Evolutionary conservation across 2,888 invertebrate genomes (phyloP), one percentile per base, ranked within the genome.

Genomic region (Amphipyra tragopoginis): DNA sequence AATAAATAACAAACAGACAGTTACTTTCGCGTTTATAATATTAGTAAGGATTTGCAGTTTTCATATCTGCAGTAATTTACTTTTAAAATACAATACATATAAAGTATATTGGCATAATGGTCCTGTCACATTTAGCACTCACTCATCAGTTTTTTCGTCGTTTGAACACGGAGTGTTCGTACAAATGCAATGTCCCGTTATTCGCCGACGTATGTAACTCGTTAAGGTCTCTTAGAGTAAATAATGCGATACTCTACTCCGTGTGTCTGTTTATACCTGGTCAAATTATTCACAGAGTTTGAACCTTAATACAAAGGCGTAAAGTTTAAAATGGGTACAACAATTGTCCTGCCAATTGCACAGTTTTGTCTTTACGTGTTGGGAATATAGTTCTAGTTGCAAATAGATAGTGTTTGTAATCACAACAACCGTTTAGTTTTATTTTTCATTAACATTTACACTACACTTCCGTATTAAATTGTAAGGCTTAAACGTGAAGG

Each of bases 121-220:
- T 21, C 3, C 21, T 21, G 21, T n/a, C 21, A 21, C 1, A 21
- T 21, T 21, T 21, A 21, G 21, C 21, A 21, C 21, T 21, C 21
- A 21, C 1, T 51, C 42, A 44, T 29, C 43, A 54, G 50, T 33
- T 0, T 5, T 3, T 38, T 55, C 40, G 45, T 79, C 72, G 60
- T 78, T 76, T 78, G 68, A 72, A 67, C 71, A 21, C 72, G 47
- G 57, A 15, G 34, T 53, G 45, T 47, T 39, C 55, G 39, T 52
- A 67, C 54, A 58, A 65, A 67, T 70, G 51, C 50, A 53, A 61
- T 36, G 55, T 84, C 71, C 90, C 90, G 90, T 89, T 90, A 90
- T 73, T 72, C 77, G 72, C 66, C 77, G 74, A 68, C 76, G 76
- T 73, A 77, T 75, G 77, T 69, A 65, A 71, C 81, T 85, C 72